Evolutionary conservation across 2,888 invertebrate species (phyloP).

Genomic region (Diaprepes abbreviatus): DNA sequence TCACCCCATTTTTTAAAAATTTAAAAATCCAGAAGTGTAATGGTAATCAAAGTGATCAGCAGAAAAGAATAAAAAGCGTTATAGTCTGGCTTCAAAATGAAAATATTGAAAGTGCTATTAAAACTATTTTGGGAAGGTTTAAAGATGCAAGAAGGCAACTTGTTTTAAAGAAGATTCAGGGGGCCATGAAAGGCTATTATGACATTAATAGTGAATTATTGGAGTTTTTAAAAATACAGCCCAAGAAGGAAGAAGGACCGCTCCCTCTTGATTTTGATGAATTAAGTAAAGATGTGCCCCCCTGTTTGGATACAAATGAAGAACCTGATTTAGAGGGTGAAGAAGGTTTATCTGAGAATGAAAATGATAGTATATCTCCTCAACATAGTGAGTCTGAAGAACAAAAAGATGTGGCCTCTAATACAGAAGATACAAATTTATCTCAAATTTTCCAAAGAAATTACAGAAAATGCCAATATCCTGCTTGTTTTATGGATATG

Average conservation of each 20-base stretch:
- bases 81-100: constrained; percentile 84
- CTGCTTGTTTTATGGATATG: constrained; percentile 79
- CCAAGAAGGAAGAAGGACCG: constrained; percentile 38
- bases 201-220: constrained; percentile 73
- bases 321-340: constrained; percentile 30
- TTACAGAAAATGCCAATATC: constrained; percentile 74
- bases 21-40: constrained; percentile 73
- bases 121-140: constrained; percentile 75
- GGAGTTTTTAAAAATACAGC: constrained; percentile 69
- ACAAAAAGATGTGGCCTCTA: constrained; percentile 37
- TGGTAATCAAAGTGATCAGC: constrained; percentile 68
- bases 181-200: constrained; percentile 76
- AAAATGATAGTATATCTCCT: constrained; percentile 55
- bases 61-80: constrained; percentile 79
- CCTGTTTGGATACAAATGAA: not conserved
- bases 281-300: not conserved
- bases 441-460: constrained; percentile 78
- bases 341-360: constrained; percentile 34
- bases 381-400: constrained; percentile 32
- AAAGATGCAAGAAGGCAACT: constrained; percentile 71
- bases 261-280: constrained; percentile 7
- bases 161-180: constrained; percentile 73
- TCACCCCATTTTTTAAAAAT: constrained; percentile 79
- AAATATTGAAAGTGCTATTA: constrained; percentile 77
- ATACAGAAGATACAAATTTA: too few relatives aligned